Conservation (phyloP, 2,888 invertebrate genomes). For the Tuberolachnus salignus region DNA sequence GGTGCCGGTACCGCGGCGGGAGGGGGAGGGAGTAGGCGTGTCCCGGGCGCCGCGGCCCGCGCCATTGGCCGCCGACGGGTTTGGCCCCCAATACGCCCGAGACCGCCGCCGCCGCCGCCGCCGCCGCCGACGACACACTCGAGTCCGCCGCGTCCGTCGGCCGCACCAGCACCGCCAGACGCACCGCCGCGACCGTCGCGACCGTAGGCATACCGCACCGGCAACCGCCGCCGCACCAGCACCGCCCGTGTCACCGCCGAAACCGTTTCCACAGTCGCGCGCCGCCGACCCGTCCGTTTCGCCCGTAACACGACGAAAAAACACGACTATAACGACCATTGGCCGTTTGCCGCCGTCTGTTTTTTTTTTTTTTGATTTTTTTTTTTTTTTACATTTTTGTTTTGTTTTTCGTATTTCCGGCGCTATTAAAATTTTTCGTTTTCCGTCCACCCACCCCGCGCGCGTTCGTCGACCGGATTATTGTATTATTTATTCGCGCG, state of each 20-base stretch:
- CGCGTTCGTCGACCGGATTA: too few relatives aligned
- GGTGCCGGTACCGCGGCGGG: too few relatives aligned
- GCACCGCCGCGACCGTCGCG: constrained; percentile 3
- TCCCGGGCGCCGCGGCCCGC: not conserved
- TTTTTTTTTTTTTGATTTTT: too few relatives aligned
- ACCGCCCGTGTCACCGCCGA: constrained; percentile 11
- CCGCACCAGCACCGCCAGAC: constrained; percentile 12
- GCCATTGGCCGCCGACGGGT: constrained; percentile 63
- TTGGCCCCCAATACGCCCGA: constrained; percentile 62
- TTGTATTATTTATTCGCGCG: too few relatives aligned
- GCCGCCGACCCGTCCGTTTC: too few relatives aligned
- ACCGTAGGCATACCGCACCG: not conserved
- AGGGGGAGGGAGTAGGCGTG: constrained; percentile 9
- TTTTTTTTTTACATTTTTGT: too few relatives aligned
- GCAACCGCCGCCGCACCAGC: not conserved
- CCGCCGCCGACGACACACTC: constrained; percentile 57
- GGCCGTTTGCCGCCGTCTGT: too few relatives aligned
- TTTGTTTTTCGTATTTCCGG: too few relatives aligned
- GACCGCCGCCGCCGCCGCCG: constrained; percentile 56
- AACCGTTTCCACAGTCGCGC: not conserved
- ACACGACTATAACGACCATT: too few relatives aligned
- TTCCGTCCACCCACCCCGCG: too few relatives aligned
- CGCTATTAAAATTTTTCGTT: too few relatives aligned
- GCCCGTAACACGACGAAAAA: too few relatives aligned
- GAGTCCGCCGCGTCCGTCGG: constrained; percentile 17